Evolutionary conservation across 2,113 vertebrate species (phyloP).

Genomic region (Muntiacus reevesi): DNA sequence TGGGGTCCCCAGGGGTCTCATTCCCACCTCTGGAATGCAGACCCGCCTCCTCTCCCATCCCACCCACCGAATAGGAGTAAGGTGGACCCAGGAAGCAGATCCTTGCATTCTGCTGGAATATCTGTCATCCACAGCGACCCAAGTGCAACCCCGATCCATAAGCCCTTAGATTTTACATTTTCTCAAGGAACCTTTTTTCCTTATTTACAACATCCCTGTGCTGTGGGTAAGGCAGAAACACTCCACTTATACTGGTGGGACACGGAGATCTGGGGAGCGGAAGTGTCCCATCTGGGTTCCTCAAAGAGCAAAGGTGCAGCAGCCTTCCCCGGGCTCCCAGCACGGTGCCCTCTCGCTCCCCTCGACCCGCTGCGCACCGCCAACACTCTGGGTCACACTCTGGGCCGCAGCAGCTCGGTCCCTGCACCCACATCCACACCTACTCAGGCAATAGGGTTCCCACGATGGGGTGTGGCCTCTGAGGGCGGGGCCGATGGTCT

Average conservation of each 20-base stretch:
- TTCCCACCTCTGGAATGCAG: background rate
- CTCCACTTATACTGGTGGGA: background rate
- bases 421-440: background rate
- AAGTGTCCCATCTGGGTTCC: background rate
- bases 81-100: background rate
- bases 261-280: background rate
- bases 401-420: background rate
- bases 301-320: background rate
- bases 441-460: background rate
- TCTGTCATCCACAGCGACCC: background rate
- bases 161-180: background rate
- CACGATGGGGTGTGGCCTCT: background rate
- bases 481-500: background rate
- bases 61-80: background rate
- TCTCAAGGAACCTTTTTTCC: background rate
- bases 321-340: background rate
- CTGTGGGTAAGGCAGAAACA: background rate
- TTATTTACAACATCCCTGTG: background rate
- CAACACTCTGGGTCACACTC: background rate
- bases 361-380: fast-evolving
- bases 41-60: background rate
- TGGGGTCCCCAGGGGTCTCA: background rate
- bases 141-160: background rate
- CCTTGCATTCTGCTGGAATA: background rate
- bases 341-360: background rate